Evolutionary conservation across 2,888 invertebrate species (phyloP), one percentile per base, ranked within the genome.

Genomic region (Athrips mouffetella): DNA sequence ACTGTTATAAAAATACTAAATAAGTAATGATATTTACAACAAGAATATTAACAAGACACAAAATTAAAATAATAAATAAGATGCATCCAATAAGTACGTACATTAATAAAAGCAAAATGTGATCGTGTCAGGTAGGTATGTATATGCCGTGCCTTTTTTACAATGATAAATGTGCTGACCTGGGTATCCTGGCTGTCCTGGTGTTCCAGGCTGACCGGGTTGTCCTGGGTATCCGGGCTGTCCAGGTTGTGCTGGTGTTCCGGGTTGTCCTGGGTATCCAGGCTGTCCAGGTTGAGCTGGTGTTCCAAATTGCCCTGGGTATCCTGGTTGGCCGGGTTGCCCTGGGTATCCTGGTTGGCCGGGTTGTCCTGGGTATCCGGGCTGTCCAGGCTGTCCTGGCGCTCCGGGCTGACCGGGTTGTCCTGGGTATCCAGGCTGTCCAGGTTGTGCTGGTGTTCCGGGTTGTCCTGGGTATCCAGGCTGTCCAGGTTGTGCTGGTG

Each of bases 401-500:
- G 11, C n/a, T 15, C 54, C 51, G 8, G 53, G 49, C 1, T 52
- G 30, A 31, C 53, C 53, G 8, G 61, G 55, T 15, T 53, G 29
- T 6, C 62, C 60, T 0, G 57, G 50, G 13, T 47, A 10, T 40
- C 59, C 59, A 25, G 57, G 53, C 1, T 25, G 20, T 11, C 58
- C 58, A 10, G 50, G 47, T 1, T 47, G 39, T 27, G 48, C 62
- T 3, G 64, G 59, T 2, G 53, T 45, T 10, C 65, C 58, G 2
- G 62, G 62, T 0, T 58, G 46, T 18, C 68, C 58, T 0, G 64
- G 69, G 0, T 41, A 72, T 86, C 51, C 74, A 30, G 13, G 48
- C 2, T 47, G 20, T 4, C 52, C 48, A 1, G 49, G 51, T 6
- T 35, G 13, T 8, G 48, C 61, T 45, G 51, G 54, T 16, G 46